Conservation (phyloP, 2,888 invertebrate genomes). For the Eristalis pertinax region DNA sequence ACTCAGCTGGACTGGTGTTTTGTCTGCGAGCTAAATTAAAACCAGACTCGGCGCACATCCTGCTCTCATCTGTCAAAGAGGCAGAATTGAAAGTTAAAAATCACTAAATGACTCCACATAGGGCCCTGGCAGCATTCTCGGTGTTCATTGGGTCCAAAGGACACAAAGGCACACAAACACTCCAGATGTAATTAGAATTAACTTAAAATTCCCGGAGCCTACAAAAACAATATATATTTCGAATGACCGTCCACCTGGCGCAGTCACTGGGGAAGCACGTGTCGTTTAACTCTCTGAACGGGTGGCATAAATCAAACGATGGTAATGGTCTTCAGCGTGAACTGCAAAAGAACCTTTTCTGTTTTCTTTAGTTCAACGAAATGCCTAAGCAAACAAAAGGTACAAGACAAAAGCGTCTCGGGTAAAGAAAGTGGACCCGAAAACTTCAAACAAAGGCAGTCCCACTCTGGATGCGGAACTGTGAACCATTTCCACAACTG, state of each 20-base stretch:
- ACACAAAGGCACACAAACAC: background rate
- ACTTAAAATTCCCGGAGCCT: background rate
- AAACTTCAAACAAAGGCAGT: background rate
- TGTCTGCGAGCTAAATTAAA: conserved; percentile 35
- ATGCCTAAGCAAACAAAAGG: background rate
- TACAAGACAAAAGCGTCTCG: background rate
- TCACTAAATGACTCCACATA: background rate
- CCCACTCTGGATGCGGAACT: background rate
- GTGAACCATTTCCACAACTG: background rate
- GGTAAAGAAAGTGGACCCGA: background rate
- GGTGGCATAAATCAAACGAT: background rate
- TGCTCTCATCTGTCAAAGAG: background rate
- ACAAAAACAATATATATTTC: background rate
- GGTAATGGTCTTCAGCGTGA: background rate
- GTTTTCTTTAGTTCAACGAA: background rate
- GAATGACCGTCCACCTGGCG: background rate
- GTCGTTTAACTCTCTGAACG: background rate
- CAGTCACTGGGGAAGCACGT: background rate
- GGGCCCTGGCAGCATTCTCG: background rate
- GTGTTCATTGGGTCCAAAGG: background rate
- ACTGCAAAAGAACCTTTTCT: background rate
- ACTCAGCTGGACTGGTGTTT: conserved; percentile 45
- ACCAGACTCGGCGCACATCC: background rate
- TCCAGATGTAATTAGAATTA: background rate
- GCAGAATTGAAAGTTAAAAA: background rate